Evolutionary conservation across 35 echinoderm and acorn worm species (phyloP).

Genomic region (Apostichopus parvimensis): DNA sequence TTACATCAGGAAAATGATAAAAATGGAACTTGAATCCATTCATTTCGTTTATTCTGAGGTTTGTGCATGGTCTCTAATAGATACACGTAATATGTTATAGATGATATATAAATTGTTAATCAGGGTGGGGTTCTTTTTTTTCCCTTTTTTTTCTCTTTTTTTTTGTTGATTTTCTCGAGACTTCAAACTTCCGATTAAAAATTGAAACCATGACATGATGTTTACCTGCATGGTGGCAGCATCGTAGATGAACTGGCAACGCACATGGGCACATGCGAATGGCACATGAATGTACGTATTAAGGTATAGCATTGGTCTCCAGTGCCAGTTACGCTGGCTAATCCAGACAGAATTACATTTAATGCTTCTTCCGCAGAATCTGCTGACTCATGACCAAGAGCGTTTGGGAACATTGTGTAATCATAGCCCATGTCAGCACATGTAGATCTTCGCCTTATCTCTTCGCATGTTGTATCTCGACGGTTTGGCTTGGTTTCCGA

Average conservation of each 20-base stretch:
- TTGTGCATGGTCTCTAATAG: too few relatives aligned
- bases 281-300: slow-evolving; percentile 31
- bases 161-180: too few relatives aligned
- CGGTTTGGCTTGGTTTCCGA: slow-evolving; percentile 31
- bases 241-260: background rate
- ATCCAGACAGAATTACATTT: background rate
- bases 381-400: background rate
- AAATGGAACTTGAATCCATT: too few relatives aligned
- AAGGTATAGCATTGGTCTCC: slow-evolving; percentile 35
- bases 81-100: too few relatives aligned
- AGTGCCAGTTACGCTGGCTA: slow-evolving; percentile 46
- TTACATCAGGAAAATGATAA: too few relatives aligned
- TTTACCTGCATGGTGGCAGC: slow-evolving; percentile 40
- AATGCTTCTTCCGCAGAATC: background rate
- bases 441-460: background rate
- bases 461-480: background rate
- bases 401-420: slow-evolving; percentile 27
- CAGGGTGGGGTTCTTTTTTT: too few relatives aligned
- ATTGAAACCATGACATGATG: too few relatives aligned
- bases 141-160: too few relatives aligned
- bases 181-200: too few relatives aligned
- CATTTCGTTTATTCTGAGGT: too few relatives aligned
- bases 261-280: background rate
- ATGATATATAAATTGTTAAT: too few relatives aligned
- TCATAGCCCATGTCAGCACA: slow-evolving; percentile 22